Conservation (phyloP, 2,797 vertebrate genomes). For the Poecile montanus region DNA sequence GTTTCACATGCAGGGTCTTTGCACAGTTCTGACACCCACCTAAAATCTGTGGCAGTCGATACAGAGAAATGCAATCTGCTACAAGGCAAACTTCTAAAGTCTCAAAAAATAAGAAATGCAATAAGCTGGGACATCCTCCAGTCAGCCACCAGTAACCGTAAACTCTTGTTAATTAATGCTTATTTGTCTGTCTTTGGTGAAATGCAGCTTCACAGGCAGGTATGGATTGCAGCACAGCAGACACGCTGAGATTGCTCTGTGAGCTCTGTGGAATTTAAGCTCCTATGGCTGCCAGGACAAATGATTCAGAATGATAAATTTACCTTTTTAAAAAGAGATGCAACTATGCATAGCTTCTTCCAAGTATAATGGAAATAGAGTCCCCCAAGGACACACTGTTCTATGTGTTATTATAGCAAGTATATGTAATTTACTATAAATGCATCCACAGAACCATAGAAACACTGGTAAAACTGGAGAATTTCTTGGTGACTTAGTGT, state of each 20-base stretch:
- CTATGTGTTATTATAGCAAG: not conserved
- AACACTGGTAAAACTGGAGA: not conserved
- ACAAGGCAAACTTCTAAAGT: not conserved
- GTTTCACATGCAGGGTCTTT: not conserved
- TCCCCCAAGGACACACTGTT: not conserved
- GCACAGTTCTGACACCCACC: accelerated
- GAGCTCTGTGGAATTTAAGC: not conserved
- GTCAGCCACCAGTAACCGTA: not conserved
- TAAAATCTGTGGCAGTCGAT: not conserved
- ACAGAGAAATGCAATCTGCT: not conserved
- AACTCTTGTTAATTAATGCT: not conserved
- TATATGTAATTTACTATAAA: not conserved
- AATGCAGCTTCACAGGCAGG: not conserved
- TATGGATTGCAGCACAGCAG: not conserved
- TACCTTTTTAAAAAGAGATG: not conserved
- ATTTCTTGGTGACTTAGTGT: not conserved
- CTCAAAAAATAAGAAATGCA: not conserved
- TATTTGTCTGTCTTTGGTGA: not conserved
- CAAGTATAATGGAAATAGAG: not conserved
- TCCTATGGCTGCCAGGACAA: not conserved
- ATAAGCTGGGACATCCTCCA: not conserved
- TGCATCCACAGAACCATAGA: not conserved
- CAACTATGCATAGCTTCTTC: not conserved
- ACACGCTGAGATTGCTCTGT: accelerated
- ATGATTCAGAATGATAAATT: not conserved